A percentile compares a stretch with the other conserved stretches of the same genome.
Evolutionary conservation across 2,113 vertebrate species (phyloP).

Genomic region (Rhinopomastus cyanomelas): DNA sequence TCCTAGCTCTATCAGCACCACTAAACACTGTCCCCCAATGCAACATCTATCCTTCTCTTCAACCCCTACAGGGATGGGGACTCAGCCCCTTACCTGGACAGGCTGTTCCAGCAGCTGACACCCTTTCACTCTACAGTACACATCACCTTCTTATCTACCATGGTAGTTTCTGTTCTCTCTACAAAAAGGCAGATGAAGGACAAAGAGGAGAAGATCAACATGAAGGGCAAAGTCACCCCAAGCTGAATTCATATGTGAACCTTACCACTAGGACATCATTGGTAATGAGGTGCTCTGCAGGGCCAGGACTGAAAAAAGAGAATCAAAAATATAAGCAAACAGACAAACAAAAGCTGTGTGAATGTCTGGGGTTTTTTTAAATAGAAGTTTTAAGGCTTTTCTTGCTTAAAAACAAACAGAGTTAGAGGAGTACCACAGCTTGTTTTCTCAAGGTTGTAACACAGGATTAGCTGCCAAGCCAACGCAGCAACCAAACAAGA

Average conservation of each 20-base stretch:
- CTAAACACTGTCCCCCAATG: no score
- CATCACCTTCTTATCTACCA: not conserved
- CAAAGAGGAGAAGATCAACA: not conserved
- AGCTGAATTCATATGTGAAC: not conserved
- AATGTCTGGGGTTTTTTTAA: not conserved
- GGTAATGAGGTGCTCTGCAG: conserved; percentile 69
- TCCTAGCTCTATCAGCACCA: no score
- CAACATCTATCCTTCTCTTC: no score
- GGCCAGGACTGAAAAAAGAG: conserved; percentile 68
- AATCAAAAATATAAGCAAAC: not conserved
- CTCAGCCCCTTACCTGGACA: no score
- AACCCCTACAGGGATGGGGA: no score
- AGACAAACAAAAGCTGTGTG: not conserved
- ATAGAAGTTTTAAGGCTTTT: not conserved
- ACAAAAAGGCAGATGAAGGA: not conserved
- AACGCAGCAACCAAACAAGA: not conserved
- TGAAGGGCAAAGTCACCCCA: not conserved
- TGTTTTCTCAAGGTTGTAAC: not conserved
- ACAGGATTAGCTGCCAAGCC: not conserved
- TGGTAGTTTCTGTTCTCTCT: not conserved
- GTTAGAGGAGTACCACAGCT: not conserved
- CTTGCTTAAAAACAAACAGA: not conserved
- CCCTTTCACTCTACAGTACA: not conserved
- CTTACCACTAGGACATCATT: conserved; percentile 85
- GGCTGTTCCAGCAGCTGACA: no score